Conservation (phyloP, 2,797 vertebrate genomes). For the Lateolabrax maculatus region DNA sequence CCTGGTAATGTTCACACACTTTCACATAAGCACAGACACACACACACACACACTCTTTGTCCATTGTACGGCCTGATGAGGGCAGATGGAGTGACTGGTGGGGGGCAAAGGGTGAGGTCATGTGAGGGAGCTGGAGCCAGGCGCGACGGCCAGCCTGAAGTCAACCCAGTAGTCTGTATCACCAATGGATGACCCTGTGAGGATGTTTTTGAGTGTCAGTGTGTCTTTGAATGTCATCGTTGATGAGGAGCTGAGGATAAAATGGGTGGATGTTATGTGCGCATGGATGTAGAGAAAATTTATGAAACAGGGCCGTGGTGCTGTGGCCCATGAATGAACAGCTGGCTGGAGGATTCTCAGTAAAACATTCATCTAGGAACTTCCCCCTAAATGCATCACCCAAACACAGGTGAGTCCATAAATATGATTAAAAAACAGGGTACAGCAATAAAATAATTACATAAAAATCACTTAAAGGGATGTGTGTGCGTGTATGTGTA, state of each 20-base stretch:
- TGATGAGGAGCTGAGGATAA: conserved; percentile 11
- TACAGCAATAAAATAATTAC: background rate
- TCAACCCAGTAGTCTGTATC: conserved; percentile 51
- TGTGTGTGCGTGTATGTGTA: background rate
- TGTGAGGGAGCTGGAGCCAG: conserved; percentile 80
- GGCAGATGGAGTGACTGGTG: conserved; percentile 61
- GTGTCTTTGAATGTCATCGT: conserved; percentile 33
- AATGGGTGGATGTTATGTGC: background rate
- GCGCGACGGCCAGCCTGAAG: conserved; percentile 64
- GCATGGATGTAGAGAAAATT: background rate
- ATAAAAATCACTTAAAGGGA: background rate
- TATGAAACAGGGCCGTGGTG: conserved; percentile 1
- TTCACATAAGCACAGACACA: conserved; percentile 34
- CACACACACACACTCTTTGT: conserved; percentile 61
- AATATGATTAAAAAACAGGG: background rate
- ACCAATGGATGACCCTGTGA: conserved; percentile 18
- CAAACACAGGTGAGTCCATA: conserved; percentile 13
- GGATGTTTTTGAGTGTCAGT: conserved; percentile 26
- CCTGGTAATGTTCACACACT: conserved; percentile 47
- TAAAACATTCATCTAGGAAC: conserved; percentile 18
- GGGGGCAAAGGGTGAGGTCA: conserved; percentile 77
- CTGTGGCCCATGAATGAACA: conserved; percentile 27
- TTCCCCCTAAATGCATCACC: conserved; percentile 11
- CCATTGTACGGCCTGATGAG: conserved; percentile 68
- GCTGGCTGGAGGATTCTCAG: conserved; percentile 20